Base-by-base conservation (phyloP, 1,140 invertebrate species). In the Contarinia nasturtii region DNA sequence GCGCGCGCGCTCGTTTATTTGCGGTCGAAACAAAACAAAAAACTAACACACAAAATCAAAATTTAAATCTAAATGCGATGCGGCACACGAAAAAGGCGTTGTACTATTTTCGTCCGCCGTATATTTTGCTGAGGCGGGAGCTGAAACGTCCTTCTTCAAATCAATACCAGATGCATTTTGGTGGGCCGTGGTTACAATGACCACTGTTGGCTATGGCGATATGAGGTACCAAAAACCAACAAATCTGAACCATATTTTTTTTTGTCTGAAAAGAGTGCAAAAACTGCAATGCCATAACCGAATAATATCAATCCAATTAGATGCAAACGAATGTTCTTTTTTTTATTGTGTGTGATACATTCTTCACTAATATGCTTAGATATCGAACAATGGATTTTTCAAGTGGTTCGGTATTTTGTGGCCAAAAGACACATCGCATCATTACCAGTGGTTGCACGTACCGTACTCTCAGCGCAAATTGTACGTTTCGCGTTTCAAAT, bases 81-180 rank as follows among this genome's bases (percentile, higher is more conserved):
- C n/a, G 17, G 12, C 36, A 38, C 14, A 10, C n/a, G 17, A 18
- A 22, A 27, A 41, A 86, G 91, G 92, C 70, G 89, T 97, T 67
- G 87, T 97, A 63, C 81, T 98, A 64, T 98, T 97, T 77, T 93
- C 90, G 57, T 92, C 86, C 70, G 89, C 91, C 57, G 91, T 96
- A 57, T 98, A 95, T 74, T 97, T 96, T 76, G 93, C 93, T 54
- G 93, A 98, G 74, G 91, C 91, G 65, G 90, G 91, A 69, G 81
- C 86, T 63, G 84, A 89, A 67, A 80, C 86, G 71, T 89, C 91
- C 55, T 90, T 92, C 78, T 96, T 96, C 77, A 92, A 88, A 68
- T 92, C 86, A 66, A 96, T 96, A 71, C 92, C 92, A 59, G 85
- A 89, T 66, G 87, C 87, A 53, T 94, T 94, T 73, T 94, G 91